Percentiles rank a stretch among this genome's conserved stretches.
Conservation (phyloP, 2,113 vertebrate species). For the Pseudorasbora parva region DNA sequence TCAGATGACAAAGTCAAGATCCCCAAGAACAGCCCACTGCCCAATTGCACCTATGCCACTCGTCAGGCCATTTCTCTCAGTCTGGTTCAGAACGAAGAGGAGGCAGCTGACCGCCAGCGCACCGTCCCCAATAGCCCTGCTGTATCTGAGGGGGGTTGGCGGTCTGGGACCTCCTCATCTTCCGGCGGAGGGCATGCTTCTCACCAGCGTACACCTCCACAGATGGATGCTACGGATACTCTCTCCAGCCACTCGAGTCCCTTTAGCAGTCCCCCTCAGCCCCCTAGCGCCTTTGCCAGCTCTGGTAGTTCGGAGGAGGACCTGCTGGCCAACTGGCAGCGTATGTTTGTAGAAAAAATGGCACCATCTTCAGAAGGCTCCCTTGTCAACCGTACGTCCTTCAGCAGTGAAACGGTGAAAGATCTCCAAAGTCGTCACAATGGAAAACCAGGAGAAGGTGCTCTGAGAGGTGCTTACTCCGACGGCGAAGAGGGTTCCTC, state of each 20-base stretch:
- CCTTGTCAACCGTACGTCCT: constrained; percentile 85
- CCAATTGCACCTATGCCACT: constrained; percentile 96
- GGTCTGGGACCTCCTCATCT: constrained; percentile 75
- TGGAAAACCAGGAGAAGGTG: constrained; percentile 58
- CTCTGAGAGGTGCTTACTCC: constrained; percentile 67
- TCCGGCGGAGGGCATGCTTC: constrained; percentile 52
- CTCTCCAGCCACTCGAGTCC: constrained; percentile 86
- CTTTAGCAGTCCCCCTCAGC: constrained; percentile 79
- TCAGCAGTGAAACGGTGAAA: constrained; percentile 80
- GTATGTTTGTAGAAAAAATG: constrained; percentile 92
- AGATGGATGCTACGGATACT: constrained; percentile 65
- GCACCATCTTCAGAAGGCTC: constrained; percentile 75
- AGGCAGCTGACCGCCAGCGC: constrained; percentile 71
- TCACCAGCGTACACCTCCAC: constrained; percentile 71
- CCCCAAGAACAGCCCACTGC: constrained; percentile 93
- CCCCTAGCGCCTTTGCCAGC: constrained; percentile 83
- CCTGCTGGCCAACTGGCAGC: constrained; percentile 92
- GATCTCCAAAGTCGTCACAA: constrained; percentile 81
- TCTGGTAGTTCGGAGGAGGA: constrained; percentile 93
- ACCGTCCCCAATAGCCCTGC: constrained; percentile 79
- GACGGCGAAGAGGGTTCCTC: constrained; percentile 84
- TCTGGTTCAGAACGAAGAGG: constrained; percentile 86
- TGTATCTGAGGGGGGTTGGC: constrained; percentile 69
- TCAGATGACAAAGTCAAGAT: constrained; percentile 94
- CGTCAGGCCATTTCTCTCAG: constrained; percentile 97